Evolutionary conservation across 2,113 vertebrate genomes (phyloP).

Genomic region (Crypturellus undulatus): DNA sequence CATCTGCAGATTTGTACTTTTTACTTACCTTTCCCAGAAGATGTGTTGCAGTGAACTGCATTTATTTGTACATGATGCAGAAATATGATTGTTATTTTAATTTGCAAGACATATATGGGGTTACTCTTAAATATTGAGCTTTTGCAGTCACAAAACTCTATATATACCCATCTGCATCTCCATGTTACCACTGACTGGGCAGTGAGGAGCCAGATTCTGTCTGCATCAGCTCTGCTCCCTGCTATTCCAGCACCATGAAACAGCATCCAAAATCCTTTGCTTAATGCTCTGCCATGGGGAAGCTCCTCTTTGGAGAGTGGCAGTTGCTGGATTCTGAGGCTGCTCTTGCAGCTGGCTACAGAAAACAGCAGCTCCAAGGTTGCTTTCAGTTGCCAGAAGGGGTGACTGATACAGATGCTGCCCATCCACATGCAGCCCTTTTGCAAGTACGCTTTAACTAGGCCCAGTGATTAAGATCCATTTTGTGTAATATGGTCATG

Average conservation of each 20-base stretch:
- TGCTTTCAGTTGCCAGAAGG: not conserved
- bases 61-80: not conserved
- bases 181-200: accelerated
- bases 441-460: not conserved
- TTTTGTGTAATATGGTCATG: not conserved
- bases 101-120: not conserved
- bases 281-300: not conserved
- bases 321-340: not conserved
- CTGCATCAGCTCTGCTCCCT: not conserved
- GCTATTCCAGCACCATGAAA: not conserved
- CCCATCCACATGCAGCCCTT: not conserved
- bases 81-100: not conserved
- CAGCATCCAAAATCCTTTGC: not conserved
- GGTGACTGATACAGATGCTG: not conserved
- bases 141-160: not conserved
- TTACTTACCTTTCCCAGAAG: not conserved
- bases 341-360: no score
- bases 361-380: not conserved
- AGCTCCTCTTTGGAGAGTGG: not conserved
- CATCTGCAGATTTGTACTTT: not conserved
- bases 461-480: not conserved
- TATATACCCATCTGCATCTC: accelerated
- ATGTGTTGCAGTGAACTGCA: not conserved
- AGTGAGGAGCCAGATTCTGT: not conserved
- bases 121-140: not conserved